Conservation (phyloP, 2,888 invertebrate species). For the Ophraella communa region DNA sequence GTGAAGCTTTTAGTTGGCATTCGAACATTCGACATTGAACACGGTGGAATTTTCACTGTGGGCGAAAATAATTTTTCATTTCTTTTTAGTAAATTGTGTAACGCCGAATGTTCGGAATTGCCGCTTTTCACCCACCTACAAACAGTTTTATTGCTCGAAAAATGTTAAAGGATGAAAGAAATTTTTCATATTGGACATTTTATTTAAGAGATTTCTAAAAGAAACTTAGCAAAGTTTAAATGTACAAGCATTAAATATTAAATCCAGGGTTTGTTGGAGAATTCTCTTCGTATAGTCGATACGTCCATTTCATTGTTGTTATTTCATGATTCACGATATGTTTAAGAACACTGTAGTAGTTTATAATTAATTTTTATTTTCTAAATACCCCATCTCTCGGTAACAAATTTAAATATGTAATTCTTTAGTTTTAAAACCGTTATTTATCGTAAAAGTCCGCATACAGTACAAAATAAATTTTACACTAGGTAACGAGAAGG, state of each 20-base stretch:
- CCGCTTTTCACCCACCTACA: slow-evolving; percentile 7
- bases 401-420: too few relatives aligned
- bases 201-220: neutral
- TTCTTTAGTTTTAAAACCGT: too few relatives aligned
- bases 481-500: too few relatives aligned
- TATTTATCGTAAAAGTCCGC: too few relatives aligned
- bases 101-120: slow-evolving; percentile 11
- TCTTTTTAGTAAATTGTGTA: slow-evolving; percentile 18
- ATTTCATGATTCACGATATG: too few relatives aligned
- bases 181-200: neutral
- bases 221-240: neutral
- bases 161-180: neutral
- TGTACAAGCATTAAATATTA: neutral
- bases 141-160: neutral
- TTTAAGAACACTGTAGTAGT: too few relatives aligned
- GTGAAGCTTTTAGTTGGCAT: neutral
- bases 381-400: too few relatives aligned
- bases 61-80: slow-evolving; percentile 13
- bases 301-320: too few relatives aligned
- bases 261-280: neutral
- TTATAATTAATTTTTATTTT: too few relatives aligned
- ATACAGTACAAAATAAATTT: too few relatives aligned
- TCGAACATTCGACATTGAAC: neutral
- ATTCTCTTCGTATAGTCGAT: too few relatives aligned
- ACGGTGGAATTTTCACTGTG: neutral